Base-by-base conservation (phyloP, 2,888 invertebrate species). In the Zygaena filipendulae region DNA sequence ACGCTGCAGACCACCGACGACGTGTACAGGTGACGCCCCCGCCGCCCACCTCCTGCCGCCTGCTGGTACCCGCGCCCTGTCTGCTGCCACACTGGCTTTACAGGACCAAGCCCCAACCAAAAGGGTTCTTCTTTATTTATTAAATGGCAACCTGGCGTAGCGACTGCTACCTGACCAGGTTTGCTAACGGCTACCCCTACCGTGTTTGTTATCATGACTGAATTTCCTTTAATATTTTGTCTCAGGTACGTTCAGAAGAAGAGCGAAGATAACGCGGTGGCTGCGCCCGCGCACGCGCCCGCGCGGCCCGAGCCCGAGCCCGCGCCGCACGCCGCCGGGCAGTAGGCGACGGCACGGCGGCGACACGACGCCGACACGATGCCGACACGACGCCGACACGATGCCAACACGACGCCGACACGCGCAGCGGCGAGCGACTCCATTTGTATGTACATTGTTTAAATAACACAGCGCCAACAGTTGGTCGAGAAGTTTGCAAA, bases 51-150 rank as follows among this genome's bases (percentile, higher is more conserved):
- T 91, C 74, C 87, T 43, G 90, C 88, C 43, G 88, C 84, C 62
- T 97, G 93, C 53, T 92, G 87, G n/a, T n/a, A n/a, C 64, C 69
- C 84, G 90, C 60, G 90, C 92, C 25, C 82, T 97, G 52, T 89
- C 89, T 32, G 2, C 23, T 13, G 25, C 18, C 10, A 11, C 23
- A 12, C 24, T n/a, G 25, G 25, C 11, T n/a, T 8, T 9, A 6
- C 8, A 4, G 3, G 13, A 24, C 9, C 9, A 11, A 5, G 11
- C 13, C 4, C 3, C 20, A 13, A 13, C 9, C 4, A 16, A 9
- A 24, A 4, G 16, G 12, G 27, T 9, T 4, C 7, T 24, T 28
- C n/a, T 27, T 21, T 16, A 23, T 25, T 16, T 18, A 26, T 6
- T 11, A 14, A n/a, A n/a, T n/a, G n/a, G n/a, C n/a, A n/a, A n/a